Conservation (phyloP, 2,888 invertebrate genomes). For the Rugalucina vietnamica region DNA sequence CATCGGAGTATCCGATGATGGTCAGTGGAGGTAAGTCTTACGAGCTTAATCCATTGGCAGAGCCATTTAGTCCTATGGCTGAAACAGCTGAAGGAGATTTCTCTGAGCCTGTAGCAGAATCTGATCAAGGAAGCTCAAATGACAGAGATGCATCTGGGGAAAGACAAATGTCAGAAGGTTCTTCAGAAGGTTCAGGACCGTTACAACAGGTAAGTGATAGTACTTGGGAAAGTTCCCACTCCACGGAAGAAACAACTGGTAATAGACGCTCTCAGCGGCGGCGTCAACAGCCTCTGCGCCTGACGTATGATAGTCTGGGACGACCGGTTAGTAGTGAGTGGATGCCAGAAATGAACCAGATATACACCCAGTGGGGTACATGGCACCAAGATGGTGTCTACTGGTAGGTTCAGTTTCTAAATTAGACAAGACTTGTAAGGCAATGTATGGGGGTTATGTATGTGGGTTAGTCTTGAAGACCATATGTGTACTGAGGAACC, state of each 20-base stretch:
- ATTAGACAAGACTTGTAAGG: not conserved
- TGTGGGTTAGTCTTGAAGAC: not conserved
- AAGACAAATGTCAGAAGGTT: not conserved
- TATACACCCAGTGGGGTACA: not conserved
- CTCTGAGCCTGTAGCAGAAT: not conserved
- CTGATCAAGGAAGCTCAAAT: too few relatives aligned
- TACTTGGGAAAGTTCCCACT: not conserved
- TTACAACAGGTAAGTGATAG: not conserved
- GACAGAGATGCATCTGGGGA: not conserved
- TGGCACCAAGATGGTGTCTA: not conserved
- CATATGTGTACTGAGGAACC: not conserved
- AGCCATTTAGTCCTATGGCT: not conserved
- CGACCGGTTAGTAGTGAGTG: not conserved
- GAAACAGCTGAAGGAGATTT: not conserved
- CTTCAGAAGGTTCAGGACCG: not conserved
- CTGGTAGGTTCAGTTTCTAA: not conserved
- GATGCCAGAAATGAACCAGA: not conserved
- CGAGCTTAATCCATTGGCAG: not conserved
- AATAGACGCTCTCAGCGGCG: not conserved
- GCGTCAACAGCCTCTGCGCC: not conserved
- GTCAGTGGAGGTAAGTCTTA: not conserved
- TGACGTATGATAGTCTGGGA: not conserved
- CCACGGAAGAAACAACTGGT: not conserved
- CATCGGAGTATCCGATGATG: not conserved
- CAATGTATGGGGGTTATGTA: not conserved